These are phyloP conservation scores for Diphyllodes magnificus DNA, from an alignment of 2,113 vertebrate species.

Conservation along the genomic window DNA sequence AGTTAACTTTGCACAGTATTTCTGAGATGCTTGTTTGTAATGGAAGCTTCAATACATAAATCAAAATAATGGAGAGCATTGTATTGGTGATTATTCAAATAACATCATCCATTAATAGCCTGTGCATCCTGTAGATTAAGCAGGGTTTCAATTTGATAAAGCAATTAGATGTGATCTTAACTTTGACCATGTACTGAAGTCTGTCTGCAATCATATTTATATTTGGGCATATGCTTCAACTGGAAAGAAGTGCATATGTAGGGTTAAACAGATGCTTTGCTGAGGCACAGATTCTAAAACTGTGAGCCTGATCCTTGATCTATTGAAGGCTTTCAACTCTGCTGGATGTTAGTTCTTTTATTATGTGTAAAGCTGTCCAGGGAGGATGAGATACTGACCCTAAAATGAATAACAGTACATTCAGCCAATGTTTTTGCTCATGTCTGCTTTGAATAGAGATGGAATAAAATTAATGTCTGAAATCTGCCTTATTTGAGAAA, in stretches of 20 bases:
- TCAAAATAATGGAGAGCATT: background rate
- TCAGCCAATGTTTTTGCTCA: slow-evolving; percentile 21
- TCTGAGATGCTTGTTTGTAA: background rate
- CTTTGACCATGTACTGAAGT: background rate
- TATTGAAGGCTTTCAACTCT: slow-evolving; percentile 47
- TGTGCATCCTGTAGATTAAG: slow-evolving; percentile 29
- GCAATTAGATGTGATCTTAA: slow-evolving; percentile 20
- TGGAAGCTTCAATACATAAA: background rate
- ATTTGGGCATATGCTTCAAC: background rate
- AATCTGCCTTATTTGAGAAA: background rate
- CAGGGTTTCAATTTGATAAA: background rate
- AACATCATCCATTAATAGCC: background rate
- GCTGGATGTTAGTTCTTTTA: slow-evolving; percentile 34
- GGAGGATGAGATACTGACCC: slow-evolving; percentile 30
- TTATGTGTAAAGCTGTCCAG: slow-evolving; percentile 24
- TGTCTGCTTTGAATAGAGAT: slow-evolving; percentile 38
- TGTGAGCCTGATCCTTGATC: slow-evolving; percentile 33
- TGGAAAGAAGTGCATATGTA: background rate
- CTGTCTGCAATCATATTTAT: slow-evolving; percentile 1
- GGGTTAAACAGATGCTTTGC: slow-evolving; percentile 44
- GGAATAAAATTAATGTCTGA: slow-evolving; percentile 18
- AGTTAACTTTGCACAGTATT: background rate
- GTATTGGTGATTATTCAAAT: slow-evolving; percentile 22
- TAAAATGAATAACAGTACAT: slow-evolving; percentile 39
- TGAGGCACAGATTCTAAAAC: slow-evolving; percentile 17